phyloP scores from a whole-genome alignment of 2,888 invertebrate species.

The Pollenia angustigena region DNA sequence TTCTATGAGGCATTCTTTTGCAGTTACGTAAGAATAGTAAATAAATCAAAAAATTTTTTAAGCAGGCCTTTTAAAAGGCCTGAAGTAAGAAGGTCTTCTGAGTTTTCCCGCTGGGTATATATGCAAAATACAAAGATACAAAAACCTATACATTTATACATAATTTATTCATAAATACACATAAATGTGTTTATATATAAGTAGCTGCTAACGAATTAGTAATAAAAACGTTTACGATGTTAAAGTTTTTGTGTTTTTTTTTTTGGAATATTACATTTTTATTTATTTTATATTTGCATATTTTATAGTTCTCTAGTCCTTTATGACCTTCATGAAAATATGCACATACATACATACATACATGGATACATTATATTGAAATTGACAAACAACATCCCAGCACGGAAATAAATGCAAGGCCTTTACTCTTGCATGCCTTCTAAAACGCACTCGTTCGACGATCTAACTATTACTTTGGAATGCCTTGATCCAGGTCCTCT shows the following conservation, averaged over 20 bases:
- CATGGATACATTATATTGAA: background rate
- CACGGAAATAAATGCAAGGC: no score
- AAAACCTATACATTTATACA: background rate
- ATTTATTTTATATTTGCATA: conserved; percentile 12
- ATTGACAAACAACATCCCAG: no score
- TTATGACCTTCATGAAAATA: conserved; percentile 18
- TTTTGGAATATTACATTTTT: background rate
- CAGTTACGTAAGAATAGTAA: no score
- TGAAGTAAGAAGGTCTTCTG: no score
- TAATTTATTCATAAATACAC: background rate
- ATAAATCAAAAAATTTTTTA: no score
- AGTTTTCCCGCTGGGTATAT: no score
- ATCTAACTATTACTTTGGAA: no score
- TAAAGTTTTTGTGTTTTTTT: conserved; percentile 6
- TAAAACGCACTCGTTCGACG: no score
- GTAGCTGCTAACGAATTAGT: conserved; percentile 18
- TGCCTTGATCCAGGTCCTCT: no score
- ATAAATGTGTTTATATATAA: background rate
- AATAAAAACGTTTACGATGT: conserved; percentile 12
- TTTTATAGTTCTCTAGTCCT: conserved; percentile 19
- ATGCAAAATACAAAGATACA: background rate
- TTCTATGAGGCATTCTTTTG: no score
- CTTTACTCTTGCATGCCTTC: no score
- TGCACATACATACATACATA: background rate
- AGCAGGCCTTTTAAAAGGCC: no score